A percentile compares a stretch with the other conserved stretches of the same genome.
Conservation (phyloP, 1,140 invertebrate genomes). For the Helicoverpa armigera region DNA sequence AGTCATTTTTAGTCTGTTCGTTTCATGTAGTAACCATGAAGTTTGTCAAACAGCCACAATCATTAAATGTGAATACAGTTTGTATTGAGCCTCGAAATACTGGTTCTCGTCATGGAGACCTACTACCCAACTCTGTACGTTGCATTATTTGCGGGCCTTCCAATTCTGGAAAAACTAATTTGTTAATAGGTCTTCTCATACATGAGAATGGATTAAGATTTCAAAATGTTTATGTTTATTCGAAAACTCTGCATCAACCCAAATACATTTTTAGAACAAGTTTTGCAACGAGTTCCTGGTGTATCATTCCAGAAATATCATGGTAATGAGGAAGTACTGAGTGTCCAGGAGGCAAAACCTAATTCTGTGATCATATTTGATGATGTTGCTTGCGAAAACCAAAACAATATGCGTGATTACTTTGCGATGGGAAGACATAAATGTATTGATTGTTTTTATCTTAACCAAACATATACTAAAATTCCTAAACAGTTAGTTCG, state of each 20-base stretch:
- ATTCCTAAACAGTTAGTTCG: too few relatives aligned
- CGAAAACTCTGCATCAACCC: too few relatives aligned
- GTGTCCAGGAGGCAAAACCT: too few relatives aligned
- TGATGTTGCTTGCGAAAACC: too few relatives aligned
- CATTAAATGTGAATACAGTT: neutral
- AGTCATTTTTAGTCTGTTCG: neutral
- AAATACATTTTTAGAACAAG: constrained; percentile 34
- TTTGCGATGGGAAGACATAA: too few relatives aligned
- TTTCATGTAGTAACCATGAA: neutral
- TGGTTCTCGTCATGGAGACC: neutral
- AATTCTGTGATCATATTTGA: too few relatives aligned
- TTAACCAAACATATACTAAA: too few relatives aligned
- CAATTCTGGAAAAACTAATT: constrained; percentile 9
- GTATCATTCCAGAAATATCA: neutral
- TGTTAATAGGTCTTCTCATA: neutral
- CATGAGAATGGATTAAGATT: constrained; percentile 11
- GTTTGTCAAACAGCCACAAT: constrained; percentile 1
- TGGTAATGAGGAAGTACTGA: too few relatives aligned
- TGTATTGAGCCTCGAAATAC: neutral
- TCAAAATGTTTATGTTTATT: too few relatives aligned
- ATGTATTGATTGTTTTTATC: too few relatives aligned
- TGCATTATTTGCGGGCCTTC: constrained; percentile 3
- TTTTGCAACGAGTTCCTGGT: constrained; percentile 18
- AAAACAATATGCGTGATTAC: too few relatives aligned
- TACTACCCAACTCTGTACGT: neutral